Evolutionary conservation across 2,797 vertebrate genomes (phyloP).

Genomic region (Acipenser transmontanus): DNA sequence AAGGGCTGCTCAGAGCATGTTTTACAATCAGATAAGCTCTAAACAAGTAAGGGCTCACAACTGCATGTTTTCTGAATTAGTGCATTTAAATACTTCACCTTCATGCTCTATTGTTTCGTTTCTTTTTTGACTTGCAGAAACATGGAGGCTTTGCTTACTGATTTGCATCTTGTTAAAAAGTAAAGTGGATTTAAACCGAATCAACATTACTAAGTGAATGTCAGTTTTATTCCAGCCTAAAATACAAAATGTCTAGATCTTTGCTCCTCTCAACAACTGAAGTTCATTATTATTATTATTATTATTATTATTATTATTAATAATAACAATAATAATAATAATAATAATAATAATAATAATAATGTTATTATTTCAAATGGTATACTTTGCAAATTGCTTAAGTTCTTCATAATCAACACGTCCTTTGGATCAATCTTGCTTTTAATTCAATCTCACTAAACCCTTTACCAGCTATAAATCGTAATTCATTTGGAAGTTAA

Average conservation of each 20-base stretch:
- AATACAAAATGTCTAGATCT: constrained; percentile 10
- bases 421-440: background rate
- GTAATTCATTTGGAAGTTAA: constrained; percentile 28
- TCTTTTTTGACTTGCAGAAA: constrained; percentile 22
- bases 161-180: constrained; percentile 42
- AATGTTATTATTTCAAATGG: too few species aligned
- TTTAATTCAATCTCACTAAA: constrained; percentile 1
- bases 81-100: constrained; percentile 34
- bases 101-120: constrained; percentile 29
- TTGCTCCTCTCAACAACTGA: constrained; percentile 14
- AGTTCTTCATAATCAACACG: background rate
- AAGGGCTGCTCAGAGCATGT: constrained; percentile 19
- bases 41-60: constrained; percentile 24
- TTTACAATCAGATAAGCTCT: constrained; percentile 31
- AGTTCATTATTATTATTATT: constrained; percentile 19
- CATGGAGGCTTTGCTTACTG: constrained; percentile 32
- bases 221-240: background rate
- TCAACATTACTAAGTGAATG: too few species aligned
- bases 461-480: constrained; percentile 13
- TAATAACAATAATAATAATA: too few species aligned
- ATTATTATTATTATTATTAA: background rate
- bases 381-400: too few species aligned
- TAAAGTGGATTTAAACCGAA: constrained; percentile 20
- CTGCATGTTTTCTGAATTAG: constrained; percentile 28
- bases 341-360: too few species aligned